Conservation (phyloP, 1,140 invertebrate genomes). For the Pomacea maculata region DNA sequence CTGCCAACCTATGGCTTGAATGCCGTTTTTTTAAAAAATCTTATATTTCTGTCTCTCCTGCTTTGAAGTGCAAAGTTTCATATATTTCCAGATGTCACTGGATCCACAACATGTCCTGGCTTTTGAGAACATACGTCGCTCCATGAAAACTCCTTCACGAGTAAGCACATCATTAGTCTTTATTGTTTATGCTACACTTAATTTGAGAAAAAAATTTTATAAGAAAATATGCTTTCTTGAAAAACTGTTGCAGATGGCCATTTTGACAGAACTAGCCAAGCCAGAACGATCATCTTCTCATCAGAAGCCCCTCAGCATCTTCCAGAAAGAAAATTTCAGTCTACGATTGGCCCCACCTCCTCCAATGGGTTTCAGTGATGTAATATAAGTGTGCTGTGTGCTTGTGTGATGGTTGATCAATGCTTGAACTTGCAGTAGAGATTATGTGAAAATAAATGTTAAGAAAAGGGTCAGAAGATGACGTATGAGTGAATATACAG, state of each 20-base stretch:
- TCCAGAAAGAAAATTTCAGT: conserved; percentile 58
- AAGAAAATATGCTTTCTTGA: neutral
- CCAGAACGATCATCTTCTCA: conserved; percentile 31
- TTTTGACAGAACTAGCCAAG: conserved; percentile 57
- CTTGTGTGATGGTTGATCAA: neutral
- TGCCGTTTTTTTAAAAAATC: no score
- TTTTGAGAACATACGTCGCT: conserved; percentile 53
- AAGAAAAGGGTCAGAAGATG: no score
- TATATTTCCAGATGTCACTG: conserved; percentile 39
- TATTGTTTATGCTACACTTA: neutral
- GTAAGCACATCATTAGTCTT: conserved; percentile 35
- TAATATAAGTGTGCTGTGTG: neutral
- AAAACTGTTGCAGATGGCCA: conserved; percentile 51
- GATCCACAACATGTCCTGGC: conserved; percentile 57
- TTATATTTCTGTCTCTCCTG: no score
- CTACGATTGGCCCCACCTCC: conserved; percentile 54
- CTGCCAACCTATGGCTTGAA: no score
- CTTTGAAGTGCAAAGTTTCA: no score
- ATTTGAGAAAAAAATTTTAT: neutral
- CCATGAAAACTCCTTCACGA: conserved; percentile 59
- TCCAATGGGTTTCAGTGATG: conserved; percentile 17
- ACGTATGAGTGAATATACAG: no score
- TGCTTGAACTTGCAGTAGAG: neutral
- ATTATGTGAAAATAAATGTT: neutral
- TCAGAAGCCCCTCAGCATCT: conserved; percentile 46